These are phyloP conservation scores for Sebastes schlegelii DNA, from an alignment of 2,113 vertebrate species.

Conservation along the genomic window DNA sequence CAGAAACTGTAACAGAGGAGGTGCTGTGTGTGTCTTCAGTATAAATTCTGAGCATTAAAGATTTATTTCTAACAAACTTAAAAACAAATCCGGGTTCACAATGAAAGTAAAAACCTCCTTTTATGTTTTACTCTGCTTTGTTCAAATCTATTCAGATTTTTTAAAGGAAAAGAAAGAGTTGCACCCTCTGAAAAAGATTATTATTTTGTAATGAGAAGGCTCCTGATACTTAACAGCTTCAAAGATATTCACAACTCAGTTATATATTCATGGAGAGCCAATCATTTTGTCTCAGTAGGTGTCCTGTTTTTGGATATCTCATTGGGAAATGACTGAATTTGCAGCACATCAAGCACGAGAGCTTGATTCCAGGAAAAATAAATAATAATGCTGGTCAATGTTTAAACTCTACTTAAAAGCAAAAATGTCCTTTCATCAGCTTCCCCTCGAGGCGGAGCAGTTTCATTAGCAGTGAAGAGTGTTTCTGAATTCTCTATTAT, in stretches of 20 bases:
- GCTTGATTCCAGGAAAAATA: conserved; percentile 19
- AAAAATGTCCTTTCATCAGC: conserved; percentile 38
- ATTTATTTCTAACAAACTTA: not conserved
- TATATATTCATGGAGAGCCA: conserved; percentile 25
- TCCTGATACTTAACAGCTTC: not conserved
- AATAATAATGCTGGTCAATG: not conserved
- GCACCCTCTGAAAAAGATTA: not conserved
- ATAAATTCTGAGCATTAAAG: not conserved
- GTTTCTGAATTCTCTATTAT: conserved; percentile 42
- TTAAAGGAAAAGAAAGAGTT: not conserved
- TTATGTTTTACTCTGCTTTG: not conserved
- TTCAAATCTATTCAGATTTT: not conserved
- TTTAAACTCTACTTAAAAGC: conserved; percentile 49
- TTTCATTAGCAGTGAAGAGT: conserved; percentile 25
- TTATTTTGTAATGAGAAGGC: conserved; percentile 21
- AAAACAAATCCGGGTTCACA: not conserved
- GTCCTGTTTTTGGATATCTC: conserved; percentile 15
- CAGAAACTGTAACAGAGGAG: not conserved
- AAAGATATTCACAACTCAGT: not conserved
- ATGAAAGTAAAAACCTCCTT: not conserved
- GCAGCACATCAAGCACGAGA: not conserved
- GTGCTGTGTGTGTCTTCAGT: not conserved
- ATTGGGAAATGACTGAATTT: not conserved
- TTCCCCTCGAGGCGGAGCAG: not conserved
- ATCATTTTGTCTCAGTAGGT: conserved; percentile 20